Conservation (phyloP, 2,888 invertebrate genomes). For the Hypena proboscidalis region DNA sequence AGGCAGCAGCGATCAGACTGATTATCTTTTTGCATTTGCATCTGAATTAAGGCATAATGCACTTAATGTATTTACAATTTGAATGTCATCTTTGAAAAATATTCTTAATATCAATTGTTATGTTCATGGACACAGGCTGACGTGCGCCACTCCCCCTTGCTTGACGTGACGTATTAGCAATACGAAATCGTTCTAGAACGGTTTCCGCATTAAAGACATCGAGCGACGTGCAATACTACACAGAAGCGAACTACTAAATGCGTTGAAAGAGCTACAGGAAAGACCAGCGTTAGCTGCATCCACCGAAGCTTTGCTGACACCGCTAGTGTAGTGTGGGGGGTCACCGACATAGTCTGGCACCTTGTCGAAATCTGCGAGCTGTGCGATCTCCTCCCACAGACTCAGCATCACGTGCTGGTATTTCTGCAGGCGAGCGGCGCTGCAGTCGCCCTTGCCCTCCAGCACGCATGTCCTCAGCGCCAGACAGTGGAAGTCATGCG, state of each 20-base stretch:
- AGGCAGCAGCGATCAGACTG: no score
- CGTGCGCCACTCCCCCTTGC: no score
- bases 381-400: constrained; percentile 94
- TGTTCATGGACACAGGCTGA: no score
- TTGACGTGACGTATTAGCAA: no score
- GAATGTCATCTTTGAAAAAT: no score
- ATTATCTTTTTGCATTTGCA: no score
- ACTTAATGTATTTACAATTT: no score
- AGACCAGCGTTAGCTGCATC: constrained; percentile 46
- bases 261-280: constrained; percentile 31
- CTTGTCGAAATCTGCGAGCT: constrained; percentile 94
- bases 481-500: constrained; percentile 93
- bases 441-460: constrained; percentile 93
- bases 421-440: constrained; percentile 88
- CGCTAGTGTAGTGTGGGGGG: constrained; percentile 54
- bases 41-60: no score
- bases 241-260: constrained; percentile 21
- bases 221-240: constrained; percentile 32
- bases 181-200: not conserved
- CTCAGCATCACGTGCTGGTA: constrained; percentile 93
- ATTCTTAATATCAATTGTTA: no score
- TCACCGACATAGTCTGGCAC: constrained; percentile 87
- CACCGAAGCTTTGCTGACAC: constrained; percentile 54
- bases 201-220: constrained; percentile 1
- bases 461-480: constrained; percentile 92